Percentiles rank a stretch among this genome's conserved stretches.
phyloP scores from a whole-genome alignment of 2,888 invertebrate species.

The Scaeva pyrastri region DNA sequence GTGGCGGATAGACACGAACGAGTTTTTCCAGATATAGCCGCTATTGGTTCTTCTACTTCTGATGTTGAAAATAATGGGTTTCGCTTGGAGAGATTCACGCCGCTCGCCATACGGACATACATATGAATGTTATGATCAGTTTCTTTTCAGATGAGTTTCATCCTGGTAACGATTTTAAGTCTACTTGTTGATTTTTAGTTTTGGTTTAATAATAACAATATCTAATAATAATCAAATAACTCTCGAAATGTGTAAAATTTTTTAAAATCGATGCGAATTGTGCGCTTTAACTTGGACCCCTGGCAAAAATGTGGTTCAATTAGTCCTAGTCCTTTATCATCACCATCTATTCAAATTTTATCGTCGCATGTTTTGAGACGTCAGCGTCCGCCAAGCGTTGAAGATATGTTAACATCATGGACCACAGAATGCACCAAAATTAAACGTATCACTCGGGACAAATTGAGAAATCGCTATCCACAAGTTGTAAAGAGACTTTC shows the following conservation, averaged over 20 bases:
- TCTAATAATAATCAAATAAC: no score
- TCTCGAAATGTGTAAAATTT: constrained; percentile 45
- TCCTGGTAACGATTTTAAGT: constrained; percentile 61
- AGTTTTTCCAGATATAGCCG: constrained; percentile 67
- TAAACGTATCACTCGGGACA: constrained; percentile 75
- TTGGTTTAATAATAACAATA: constrained; percentile 48
- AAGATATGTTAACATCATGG: constrained; percentile 78
- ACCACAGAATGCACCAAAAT: constrained; percentile 68
- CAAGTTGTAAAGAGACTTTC: constrained; percentile 84
- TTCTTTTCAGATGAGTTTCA: constrained; percentile 78
- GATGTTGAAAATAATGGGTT: constrained; percentile 1
- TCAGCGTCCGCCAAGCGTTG: constrained; percentile 82
- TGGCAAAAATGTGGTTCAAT: constrained; percentile 83
- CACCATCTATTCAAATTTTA: constrained; percentile 81
- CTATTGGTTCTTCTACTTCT: constrained; percentile 5
- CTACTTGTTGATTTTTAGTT: constrained; percentile 36
- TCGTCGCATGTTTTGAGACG: constrained; percentile 82
- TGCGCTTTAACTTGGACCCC: constrained; percentile 83
- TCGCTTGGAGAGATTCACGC: constrained; percentile 19
- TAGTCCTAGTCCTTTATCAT: constrained; percentile 81
- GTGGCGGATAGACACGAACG: constrained; percentile 40
- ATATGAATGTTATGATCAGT: constrained; percentile 79
- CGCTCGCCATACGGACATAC: constrained; percentile 36
- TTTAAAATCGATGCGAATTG: constrained; percentile 81
- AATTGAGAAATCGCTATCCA: constrained; percentile 83